Base-by-base conservation (phyloP, 2,797 vertebrate genomes). In the Antennarius maculatus region DNA sequence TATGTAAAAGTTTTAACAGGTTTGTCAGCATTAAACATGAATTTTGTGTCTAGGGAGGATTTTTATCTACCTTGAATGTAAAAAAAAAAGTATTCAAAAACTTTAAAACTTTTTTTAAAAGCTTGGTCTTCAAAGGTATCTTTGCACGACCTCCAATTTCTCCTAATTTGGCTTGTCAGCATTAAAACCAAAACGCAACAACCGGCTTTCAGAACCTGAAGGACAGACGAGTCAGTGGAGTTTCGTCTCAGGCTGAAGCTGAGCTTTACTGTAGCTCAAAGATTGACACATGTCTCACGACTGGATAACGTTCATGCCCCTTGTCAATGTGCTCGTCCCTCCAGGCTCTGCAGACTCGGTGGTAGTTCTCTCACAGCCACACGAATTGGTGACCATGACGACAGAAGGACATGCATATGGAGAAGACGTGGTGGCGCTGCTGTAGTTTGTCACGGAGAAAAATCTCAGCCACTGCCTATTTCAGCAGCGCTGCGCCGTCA, bases 301-400 rank as follows among this genome's bases (percentile, higher is more conserved):
- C 48, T 27, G 10, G 7, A 8, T 18, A 49, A 12, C 3, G 2
- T 62, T 68, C 2, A 46, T 18, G n/a, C 31, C 67, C 56, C 47
- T 29, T 12, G 5, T 28, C 47, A 41, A 37, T 76, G 54, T 49
- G 6, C 52, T 13, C 9, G 34, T 68, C 59, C 3, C 37, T 41
- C 18, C 61, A 94, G 91, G 89, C 65, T 80, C 94, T 7, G 66
- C 90, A 52, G 94, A 93, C 73, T 91, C 93, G 0, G 93, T 94
- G 76, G 92, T 93, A 2, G 91, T 93, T 68, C 92, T 94, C 50
- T 84, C 94, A 17, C 91, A 88, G 62, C 88, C 92, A n/a, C 92
- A 92, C 57, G 92, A 95, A 23, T 52, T 95, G 84, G 93, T 95
- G 75, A 87, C 93, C 80, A 94, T 95, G 92, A 90, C 94, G 45